These are phyloP conservation scores for Perccottus glenii DNA, from an alignment of 2,113 vertebrate genomes.

Conservation along the genomic window DNA sequence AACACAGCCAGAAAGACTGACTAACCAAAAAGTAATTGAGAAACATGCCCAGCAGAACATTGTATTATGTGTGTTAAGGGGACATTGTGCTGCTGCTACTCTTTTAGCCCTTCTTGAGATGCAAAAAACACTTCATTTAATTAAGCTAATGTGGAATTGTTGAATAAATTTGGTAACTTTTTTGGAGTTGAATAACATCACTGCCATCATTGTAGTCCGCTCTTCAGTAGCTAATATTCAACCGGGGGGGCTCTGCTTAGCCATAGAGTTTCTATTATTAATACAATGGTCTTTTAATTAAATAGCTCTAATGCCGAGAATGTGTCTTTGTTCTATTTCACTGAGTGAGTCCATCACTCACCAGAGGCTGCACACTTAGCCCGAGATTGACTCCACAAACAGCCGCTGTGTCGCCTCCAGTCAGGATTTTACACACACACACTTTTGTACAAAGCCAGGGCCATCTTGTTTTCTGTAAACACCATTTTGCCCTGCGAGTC, in stretches of 20 bases:
- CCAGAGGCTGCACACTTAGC: background rate
- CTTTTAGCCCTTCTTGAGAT: too few relatives aligned
- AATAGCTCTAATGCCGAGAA: slow-evolving; percentile 4
- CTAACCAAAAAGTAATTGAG: too few relatives aligned
- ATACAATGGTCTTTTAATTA: slow-evolving; percentile 10
- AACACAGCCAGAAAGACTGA: too few relatives aligned
- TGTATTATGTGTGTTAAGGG: too few relatives aligned
- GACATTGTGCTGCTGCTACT: too few relatives aligned
- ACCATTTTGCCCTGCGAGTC: background rate
- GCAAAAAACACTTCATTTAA: too few relatives aligned
- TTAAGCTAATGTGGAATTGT: too few relatives aligned
- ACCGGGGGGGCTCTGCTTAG: background rate
- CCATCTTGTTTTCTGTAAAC: slow-evolving; percentile 35
- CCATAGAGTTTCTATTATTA: slow-evolving; percentile 8
- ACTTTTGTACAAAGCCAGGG: slow-evolving; percentile 1
- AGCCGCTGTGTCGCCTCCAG: background rate
- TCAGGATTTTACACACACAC: background rate
- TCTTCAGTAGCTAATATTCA: background rate
- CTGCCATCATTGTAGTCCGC: background rate
- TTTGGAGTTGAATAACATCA: background rate
- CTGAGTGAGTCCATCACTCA: slow-evolving; percentile 10
- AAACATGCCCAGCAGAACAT: too few relatives aligned
- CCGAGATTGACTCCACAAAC: background rate
- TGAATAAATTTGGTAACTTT: too few relatives aligned
- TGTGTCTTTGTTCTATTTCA: slow-evolving; percentile 3